Base-by-base conservation (phyloP, 2,888 invertebrate genomes). In the Dasysyrphus tricinctus region DNA sequence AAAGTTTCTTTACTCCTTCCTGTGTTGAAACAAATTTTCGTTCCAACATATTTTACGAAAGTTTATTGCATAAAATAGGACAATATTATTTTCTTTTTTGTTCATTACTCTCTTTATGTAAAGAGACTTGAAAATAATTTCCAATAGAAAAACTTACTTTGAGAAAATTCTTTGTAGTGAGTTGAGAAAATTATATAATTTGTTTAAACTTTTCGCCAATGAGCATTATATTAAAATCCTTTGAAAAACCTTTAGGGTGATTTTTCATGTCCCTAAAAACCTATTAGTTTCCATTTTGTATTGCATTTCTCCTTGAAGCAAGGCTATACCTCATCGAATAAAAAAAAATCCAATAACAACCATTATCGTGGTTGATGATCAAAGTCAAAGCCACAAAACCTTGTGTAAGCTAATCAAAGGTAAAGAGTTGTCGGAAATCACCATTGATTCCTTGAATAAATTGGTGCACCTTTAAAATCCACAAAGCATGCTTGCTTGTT, bases 1-100 rank as follows among this genome's bases (percentile, higher is more conserved):
- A 32, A 32, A 65, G 14, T 37, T 72, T 73, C 47, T 29, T 56
- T 54, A 63, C 29, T 39, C 47, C 39, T 34, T 44, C 61, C 59
- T 59, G 32, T 61, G 37, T 44, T 63, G n/a, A 29, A 56, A 24
- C 56, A 63, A 63, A 72, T 79, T 79, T 65, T 56, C 56, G 79
- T 49, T 63, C 24, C 44, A 79, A 79, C 24, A 63, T 63, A 72
- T 70, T 51, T 51, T 44, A 42, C 5, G 14, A 63, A 63, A 72
- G 72, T 63, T 63, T 54, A 72, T 14, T 56, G 72, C 44, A 56
- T 56, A 78, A 63, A 44, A 72, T 47, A 56, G 78, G 56, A 54
- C 44, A 54, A 39, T 37, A 37, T 37, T 57, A 57, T 63, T 29
- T 44, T 19, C 9, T 44, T 63, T 63, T 56, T 29, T 29, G 32